Evolutionary conservation across 2,888 invertebrate species (phyloP), one percentile per base, ranked within the genome.

Genomic region (Megaustenia siamemsis): DNA sequence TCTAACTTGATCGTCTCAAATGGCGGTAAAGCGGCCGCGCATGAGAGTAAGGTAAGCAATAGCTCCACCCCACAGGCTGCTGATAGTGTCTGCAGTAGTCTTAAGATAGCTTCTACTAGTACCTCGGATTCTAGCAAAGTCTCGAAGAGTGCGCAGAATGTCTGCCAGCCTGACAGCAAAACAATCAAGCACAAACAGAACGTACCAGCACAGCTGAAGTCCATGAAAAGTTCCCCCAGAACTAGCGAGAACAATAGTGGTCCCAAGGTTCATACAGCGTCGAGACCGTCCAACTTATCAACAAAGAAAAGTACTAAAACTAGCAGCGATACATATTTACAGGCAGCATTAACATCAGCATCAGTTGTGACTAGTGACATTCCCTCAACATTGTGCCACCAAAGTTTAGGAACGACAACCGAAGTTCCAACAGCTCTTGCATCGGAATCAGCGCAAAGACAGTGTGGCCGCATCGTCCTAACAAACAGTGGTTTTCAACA

Each of bases 401-500:
- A 3, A 10, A 1, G 24, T 45, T 40, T 6, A 3, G 3, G 35
- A 10, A 5, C 28, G 5, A 3, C 3, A n/a, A n/a, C 28, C 10
- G 60, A 60, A 60, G 3, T 28, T n/a, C 3, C 60, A 60, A 28
- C 60, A 28, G 4, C 60, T n/a, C 35, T 15, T 43, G 24, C 15
- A n/a, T 28, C 2, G 6, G 4, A 10, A 56, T 1, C 56, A 15
- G 35, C 35, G 0, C 43, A 1, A 18, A 80, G 35, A 35, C 40
- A 43, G 38, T 12, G 32, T 43, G 10, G 24, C 0, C 69, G 66
- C 35, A 76, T 83, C n/a, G 40, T 83, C 18, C 38, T 76, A 68
- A 83, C 75, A 35, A 83, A 83, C 35, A 49, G 77, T 2, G 32
- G 66, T n/a, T 83, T 76, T 63, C 83, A 76, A 32, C 66, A 45